Base-by-base conservation (phyloP, 2,797 vertebrate genomes). In the Sebastes alutus region DNA sequence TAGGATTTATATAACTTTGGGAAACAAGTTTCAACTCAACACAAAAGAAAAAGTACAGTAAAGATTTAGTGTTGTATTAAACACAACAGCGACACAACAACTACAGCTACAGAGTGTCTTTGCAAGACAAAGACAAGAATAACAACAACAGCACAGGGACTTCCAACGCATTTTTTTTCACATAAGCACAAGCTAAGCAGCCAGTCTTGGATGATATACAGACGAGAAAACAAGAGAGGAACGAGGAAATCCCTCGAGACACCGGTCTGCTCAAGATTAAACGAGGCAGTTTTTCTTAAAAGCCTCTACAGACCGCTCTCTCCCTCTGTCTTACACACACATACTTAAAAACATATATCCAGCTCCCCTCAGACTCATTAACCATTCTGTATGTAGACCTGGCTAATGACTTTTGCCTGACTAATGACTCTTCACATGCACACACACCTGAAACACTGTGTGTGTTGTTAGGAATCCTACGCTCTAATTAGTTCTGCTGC, bases 341-440 rank as follows among this genome's bases (percentile, higher is more conserved):
- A 49, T 7, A 59, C 5, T 22, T 78, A 42, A 75, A 84, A 71
- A 85, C 35, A 88, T 38, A 78, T 10, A 71, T 56, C 16, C 69
- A 67, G 64, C 71, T 89, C 88, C 88, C 85, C 27, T 33, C 25
- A 71, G 89, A 80, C 88, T 88, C 77, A 88, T 89, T 91, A 85
- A 67, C 13, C 25, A 52, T 54, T 68, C 66, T 71, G 69, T 60
- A 73, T 32, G 65, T 64, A 87, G 75, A 77, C 72, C 78, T 65
- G 29, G 18, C 42, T 81, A 84, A 82, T 69, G 68, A 78, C 74
- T 84, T 69, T 73, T 16, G 66, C 65, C 74, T 56, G 35, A 80
- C 62, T 82, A 84, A 88, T 72, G 77, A 69, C 58, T 7, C 4
- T 58, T 23, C 35, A 69, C 63, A 77, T 38, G 14, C 46, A 71